Evolutionary conservation across 2,797 vertebrate genomes (phyloP), one percentile per base, ranked within the genome.

Genomic region (Microctenopoma stevenorrisi): DNA sequence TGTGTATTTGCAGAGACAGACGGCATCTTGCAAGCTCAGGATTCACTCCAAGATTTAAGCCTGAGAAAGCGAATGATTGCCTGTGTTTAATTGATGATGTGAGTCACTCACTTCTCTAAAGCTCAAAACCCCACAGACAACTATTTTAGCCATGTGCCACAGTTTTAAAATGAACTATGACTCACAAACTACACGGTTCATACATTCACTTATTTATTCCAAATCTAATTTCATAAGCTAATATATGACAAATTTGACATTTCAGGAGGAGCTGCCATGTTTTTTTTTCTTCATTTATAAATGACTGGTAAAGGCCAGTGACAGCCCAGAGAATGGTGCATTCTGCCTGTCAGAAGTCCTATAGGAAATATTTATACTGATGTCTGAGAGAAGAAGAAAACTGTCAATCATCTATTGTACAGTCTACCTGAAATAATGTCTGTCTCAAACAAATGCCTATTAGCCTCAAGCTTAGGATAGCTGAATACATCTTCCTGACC

Each of bases 231-330:
- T 70, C 1, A 11, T 25, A 47, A 72, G 9, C 28, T 42, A 22
- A 46, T 72, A 49, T 63, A 52, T 57, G 65, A 79, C 46, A 64
- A 55, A 69, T 70, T 14, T 75, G 72, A 69, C 62, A 85, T 85
- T 83, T 78, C n/a, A 37, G 47, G 6, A 71, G 28, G 6, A 54
- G 49, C 52, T 52, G 51, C 25, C 13, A 5, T 66, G 13, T 33
- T 42, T 54, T 52, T 65, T 47, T 43, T 5, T 44, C 33, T 22
- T 22, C 22, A 44, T 72, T 56, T 25, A 67, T 64, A 75, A 66
- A 26, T 44, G 25, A 49, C 13, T 33, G 52, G 40, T 56, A 50
- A 78, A 76, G 46, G 44, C 54, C 46, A 74, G 25, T 56, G 65
- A 70, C 58, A 77, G 55, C 37, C 7, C n/a, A n/a, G 42, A 52